Evolutionary conservation across 2,797 vertebrate species (phyloP).

Genomic region (Graptemys geographica): DNA sequence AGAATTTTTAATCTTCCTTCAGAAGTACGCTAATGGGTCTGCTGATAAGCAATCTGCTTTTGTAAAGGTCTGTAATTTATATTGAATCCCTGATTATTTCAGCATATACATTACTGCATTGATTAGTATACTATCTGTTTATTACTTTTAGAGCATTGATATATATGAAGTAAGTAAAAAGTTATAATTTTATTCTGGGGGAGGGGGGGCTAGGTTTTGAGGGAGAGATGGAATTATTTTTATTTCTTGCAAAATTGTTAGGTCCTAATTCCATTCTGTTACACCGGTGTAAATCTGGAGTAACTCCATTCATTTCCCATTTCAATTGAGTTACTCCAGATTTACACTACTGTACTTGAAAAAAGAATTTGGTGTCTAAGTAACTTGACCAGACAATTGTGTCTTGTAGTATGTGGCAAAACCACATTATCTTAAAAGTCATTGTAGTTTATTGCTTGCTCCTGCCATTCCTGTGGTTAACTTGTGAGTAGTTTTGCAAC

Average conservation of each 20-base stretch:
- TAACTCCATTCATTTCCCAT: neutral
- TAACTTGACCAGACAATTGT: constrained; percentile 15
- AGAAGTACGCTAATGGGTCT: neutral
- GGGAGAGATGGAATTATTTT: constrained; percentile 5
- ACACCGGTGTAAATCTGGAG: neutral
- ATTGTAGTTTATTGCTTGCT: neutral
- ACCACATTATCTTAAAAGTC: constrained; percentile 46
- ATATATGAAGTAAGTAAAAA: neutral
- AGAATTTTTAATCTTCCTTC: constrained; percentile 11
- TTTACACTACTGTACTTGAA: constrained; percentile 38
- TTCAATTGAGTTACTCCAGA: constrained; percentile 30
- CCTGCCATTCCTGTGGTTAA: neutral
- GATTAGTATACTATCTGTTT: neutral
- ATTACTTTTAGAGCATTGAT: neutral
- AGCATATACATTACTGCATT: neutral
- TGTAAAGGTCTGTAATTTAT: constrained; percentile 50
- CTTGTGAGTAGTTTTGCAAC: neutral
- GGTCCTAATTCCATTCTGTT: neutral
- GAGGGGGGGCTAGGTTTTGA: neutral
- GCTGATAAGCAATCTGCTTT: neutral
- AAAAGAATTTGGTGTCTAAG: constrained; percentile 33
- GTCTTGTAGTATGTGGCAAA: constrained; percentile 32
- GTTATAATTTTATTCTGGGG: neutral
- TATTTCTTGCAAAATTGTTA: constrained; percentile 15
- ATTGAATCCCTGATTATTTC: constrained; percentile 16